Evolutionary conservation across 1,140 invertebrate genomes (phyloP).

Genomic region (Vanessa atalanta): DNA sequence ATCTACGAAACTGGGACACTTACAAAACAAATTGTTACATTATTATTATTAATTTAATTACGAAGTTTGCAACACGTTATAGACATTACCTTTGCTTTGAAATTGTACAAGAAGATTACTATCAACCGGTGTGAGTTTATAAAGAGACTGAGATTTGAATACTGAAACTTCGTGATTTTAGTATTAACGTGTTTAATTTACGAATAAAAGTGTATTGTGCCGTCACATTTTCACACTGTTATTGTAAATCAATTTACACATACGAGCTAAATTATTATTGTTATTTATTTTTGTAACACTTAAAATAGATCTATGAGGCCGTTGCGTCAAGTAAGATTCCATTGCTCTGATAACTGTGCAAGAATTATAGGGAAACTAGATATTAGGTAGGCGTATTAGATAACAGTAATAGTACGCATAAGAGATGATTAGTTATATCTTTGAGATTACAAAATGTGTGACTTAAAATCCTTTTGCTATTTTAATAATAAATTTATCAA

Average conservation of each 20-base stretch:
- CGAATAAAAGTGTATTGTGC: slow-evolving; percentile 17
- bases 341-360: slow-evolving; percentile 19
- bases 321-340: slow-evolving; percentile 17
- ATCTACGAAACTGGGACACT: slow-evolving; percentile 41
- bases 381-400: slow-evolving; percentile 7
- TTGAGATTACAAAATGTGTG: neutral
- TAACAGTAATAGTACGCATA: slow-evolving; percentile 19
- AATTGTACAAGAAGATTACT: slow-evolving; percentile 6
- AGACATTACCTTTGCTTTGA: slow-evolving; percentile 3
- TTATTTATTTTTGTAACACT: slow-evolving; percentile 6
- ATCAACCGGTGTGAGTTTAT: neutral
- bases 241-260: slow-evolving; percentile 27
- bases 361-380: slow-evolving; percentile 17
- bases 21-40: slow-evolving; percentile 34
- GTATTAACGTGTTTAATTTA: slow-evolving; percentile 27
- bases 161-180: slow-evolving; percentile 27
- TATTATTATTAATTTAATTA: slow-evolving; percentile 7
- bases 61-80: slow-evolving; percentile 13
- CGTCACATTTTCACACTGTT: slow-evolving; percentile 16
- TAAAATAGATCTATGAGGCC: slow-evolving; percentile 7
- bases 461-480: neutral
- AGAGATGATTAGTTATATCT: slow-evolving; percentile 1
- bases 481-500: neutral
- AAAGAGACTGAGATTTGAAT: neutral
- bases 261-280: neutral